Evolutionary conservation across 2,113 vertebrate genomes (phyloP).

Genomic region (Scolopax mira): DNA sequence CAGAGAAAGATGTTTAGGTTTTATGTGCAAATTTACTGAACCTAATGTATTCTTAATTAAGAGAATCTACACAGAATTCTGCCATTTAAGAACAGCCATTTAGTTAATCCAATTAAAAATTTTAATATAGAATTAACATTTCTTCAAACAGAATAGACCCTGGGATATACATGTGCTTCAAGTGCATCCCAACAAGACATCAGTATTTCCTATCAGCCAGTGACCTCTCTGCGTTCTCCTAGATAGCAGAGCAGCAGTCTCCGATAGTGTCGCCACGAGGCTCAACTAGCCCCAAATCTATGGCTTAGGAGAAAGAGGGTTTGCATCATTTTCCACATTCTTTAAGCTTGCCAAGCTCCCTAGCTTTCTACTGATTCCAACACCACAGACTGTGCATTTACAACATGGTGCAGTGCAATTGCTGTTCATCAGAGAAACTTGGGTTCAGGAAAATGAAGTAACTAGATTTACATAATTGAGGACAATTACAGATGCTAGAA

Average conservation of each 20-base stretch:
- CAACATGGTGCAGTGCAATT: neutral
- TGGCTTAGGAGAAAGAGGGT: neutral
- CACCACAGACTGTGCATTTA: neutral
- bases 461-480: neutral
- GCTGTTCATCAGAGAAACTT: neutral
- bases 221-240: neutral
- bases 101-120: neutral
- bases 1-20: neutral
- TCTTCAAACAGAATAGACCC: neutral
- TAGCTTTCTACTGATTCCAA: neutral
- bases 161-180: neutral
- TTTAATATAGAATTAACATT: neutral
- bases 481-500: neutral
- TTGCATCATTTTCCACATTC: neutral
- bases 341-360: neutral
- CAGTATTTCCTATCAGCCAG: neutral
- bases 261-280: rapidly evolving
- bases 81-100: neutral
- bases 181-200: neutral
- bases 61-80: neutral
- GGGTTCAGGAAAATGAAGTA: neutral
- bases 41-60: neutral
- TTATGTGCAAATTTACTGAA: neutral
- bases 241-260: neutral
- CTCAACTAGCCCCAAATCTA: neutral